Evolutionary conservation across 2,888 invertebrate genomes (phyloP).

Genomic region (Eumacrocentrus americanus): DNA sequence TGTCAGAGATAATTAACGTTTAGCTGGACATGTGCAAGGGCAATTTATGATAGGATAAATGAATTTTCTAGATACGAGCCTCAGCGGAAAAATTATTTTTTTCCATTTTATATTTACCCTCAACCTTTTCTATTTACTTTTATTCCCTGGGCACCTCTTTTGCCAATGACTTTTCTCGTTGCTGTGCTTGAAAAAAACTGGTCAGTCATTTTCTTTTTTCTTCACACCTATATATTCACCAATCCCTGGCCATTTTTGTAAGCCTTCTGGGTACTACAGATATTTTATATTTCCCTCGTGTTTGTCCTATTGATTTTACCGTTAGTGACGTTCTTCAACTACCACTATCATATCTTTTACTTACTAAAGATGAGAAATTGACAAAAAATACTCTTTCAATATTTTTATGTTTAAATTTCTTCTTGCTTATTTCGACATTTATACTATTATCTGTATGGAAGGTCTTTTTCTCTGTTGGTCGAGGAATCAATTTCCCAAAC

Average conservation of each 20-base stretch:
- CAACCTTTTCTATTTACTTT: neutral
- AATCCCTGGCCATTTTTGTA: neutral
- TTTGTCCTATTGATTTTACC: slow-evolving; percentile 11
- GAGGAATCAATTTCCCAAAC: too few species aligned
- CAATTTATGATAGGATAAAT: slow-evolving; percentile 35
- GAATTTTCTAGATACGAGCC: slow-evolving; percentile 29
- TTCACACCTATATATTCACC: neutral
- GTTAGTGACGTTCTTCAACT: neutral
- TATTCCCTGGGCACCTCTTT: neutral
- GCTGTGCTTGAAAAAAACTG: neutral
- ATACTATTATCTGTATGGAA: too few species aligned
- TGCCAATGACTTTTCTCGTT: neutral
- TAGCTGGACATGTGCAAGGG: slow-evolving; percentile 16
- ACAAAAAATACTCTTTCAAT: too few species aligned
- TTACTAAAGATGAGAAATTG: too few species aligned
- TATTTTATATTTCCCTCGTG: neutral
- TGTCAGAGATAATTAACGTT: neutral
- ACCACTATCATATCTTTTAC: neutral
- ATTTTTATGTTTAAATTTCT: too few species aligned
- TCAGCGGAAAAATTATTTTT: slow-evolving; percentile 14
- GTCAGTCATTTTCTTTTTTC: neutral
- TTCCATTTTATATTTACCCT: slow-evolving; percentile 1
- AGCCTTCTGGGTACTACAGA: neutral
- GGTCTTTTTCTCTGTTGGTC: too few species aligned
- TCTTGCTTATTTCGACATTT: too few species aligned